Percentiles rank a stretch among this genome's conserved stretches.
Evolutionary conservation across 2,888 invertebrate genomes (phyloP).

Genomic region (Sturmia bella): DNA sequence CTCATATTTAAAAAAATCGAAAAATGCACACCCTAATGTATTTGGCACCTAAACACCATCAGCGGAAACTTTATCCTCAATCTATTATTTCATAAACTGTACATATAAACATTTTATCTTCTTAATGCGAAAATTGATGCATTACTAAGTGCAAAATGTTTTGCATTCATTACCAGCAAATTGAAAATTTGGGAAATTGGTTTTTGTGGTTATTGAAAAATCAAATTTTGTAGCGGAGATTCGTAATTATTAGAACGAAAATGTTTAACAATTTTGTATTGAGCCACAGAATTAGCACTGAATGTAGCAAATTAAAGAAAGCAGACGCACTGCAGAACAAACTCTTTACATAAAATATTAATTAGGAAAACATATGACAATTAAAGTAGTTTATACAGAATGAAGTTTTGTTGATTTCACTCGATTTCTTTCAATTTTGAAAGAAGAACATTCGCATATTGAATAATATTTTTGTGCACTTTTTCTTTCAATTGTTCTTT

Average conservation of each 20-base stretch:
- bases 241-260: conserved; percentile 24
- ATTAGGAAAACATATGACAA: too few species aligned
- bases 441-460: too few species aligned
- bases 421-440: too few species aligned
- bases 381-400: too few species aligned
- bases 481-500: not conserved
- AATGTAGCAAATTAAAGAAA: not conserved
- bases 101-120: conserved; percentile 44
- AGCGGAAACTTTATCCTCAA: not conserved
- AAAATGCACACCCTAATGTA: not conserved
- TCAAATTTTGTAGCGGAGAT: conserved; percentile 55
- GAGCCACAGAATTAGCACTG: not conserved
- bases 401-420: too few species aligned
- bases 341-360: too few species aligned
- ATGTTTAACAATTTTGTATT: not conserved
- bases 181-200: conserved; percentile 66
- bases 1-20: too few species aligned
- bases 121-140: conserved; percentile 25
- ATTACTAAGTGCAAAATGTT: conserved; percentile 6
- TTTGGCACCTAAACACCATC: not conserved
- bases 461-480: not conserved
- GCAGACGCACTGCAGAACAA: not conserved
- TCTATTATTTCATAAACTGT: conserved; percentile 1
- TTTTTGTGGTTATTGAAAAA: conserved; percentile 63
- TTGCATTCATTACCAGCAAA: conserved; percentile 47